A percentile compares a stretch with the other conserved stretches of the same genome.
These are phyloP conservation scores for Globicephala melas DNA, from an alignment of 2,113 vertebrate genomes.

Conservation along the genomic window DNA sequence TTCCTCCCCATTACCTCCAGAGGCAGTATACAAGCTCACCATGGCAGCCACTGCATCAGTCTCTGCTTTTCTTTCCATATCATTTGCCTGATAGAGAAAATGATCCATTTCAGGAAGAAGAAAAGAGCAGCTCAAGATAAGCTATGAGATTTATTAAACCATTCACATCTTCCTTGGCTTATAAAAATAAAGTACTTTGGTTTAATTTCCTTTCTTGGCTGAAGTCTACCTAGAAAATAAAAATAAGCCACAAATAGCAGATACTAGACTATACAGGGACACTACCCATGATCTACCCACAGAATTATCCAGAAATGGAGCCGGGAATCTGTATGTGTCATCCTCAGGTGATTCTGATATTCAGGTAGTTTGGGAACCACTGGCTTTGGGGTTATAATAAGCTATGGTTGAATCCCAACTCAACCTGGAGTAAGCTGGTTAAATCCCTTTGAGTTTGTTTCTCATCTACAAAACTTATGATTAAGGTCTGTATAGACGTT, in stretches of 20 bases:
- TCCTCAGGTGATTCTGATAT: neutral
- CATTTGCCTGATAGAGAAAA: neutral
- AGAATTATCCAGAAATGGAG: neutral
- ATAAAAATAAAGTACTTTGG: neutral
- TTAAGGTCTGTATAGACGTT: neutral
- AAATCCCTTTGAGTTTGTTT: neutral
- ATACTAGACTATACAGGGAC: neutral
- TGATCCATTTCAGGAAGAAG: neutral
- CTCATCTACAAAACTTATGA: neutral
- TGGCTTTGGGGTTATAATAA: neutral
- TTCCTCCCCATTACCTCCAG: neutral
- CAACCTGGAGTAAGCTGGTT: neutral
- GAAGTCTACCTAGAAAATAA: neutral
- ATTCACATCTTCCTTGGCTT: neutral
- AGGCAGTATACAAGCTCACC: neutral
- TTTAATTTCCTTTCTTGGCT: constrained; percentile 30
- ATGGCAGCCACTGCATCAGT: neutral
- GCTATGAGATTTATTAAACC: neutral
- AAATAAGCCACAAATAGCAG: neutral
- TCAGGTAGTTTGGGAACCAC: neutral
- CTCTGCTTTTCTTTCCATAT: neutral
- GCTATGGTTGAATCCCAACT: neutral
- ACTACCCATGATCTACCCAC: too few species aligned
- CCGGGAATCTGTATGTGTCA: neutral
- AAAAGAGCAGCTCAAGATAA: neutral